Percentiles rank a stretch among this genome's conserved stretches.
Conservation (phyloP, 1,140 invertebrate genomes). For the Ooceraea biroi region DNA sequence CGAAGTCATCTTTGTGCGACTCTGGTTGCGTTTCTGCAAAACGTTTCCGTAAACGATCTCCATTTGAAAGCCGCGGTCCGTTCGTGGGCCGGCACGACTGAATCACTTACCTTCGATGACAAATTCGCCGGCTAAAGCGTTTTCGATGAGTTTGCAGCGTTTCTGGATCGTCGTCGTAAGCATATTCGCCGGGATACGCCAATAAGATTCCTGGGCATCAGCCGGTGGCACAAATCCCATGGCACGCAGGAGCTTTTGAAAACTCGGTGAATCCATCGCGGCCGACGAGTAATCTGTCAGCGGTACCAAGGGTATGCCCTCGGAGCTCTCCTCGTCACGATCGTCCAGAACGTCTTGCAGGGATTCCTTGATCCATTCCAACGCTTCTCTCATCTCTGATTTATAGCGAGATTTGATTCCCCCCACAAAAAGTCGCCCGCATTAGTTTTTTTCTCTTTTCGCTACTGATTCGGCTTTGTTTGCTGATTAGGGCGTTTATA, state of each 20-base stretch:
- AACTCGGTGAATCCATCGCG: constrained; percentile 88
- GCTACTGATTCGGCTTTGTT: not conserved
- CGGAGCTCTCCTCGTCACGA: constrained; percentile 86
- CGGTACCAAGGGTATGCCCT: constrained; percentile 90
- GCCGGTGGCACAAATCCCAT: constrained; percentile 87
- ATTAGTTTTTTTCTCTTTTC: constrained; percentile 3
- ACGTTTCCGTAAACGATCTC: not conserved
- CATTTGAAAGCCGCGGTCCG: not conserved
- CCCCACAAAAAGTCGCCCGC: not conserved
- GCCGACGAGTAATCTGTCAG: constrained; percentile 86
- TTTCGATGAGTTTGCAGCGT: constrained; percentile 82
- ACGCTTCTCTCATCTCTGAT: constrained; percentile 85
- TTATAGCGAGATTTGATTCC: constrained; percentile 53
- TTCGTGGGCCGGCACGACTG: not conserved
- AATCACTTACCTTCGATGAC: constrained; percentile 75
- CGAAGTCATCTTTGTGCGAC: not conserved
- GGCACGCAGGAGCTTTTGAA: constrained; percentile 87
- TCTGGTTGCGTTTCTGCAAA: constrained; percentile 37
- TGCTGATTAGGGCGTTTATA: not conserved
- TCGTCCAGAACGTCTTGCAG: constrained; percentile 88
- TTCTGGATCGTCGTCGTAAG: constrained; percentile 85
- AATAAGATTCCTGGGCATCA: constrained; percentile 88
- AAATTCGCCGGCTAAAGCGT: constrained; percentile 84
- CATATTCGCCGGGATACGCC: constrained; percentile 87
- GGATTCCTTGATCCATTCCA: constrained; percentile 89